Evolutionary conservation across 2,888 invertebrate genomes (phyloP).

Genomic region (Drosophila mercatorum): DNA sequence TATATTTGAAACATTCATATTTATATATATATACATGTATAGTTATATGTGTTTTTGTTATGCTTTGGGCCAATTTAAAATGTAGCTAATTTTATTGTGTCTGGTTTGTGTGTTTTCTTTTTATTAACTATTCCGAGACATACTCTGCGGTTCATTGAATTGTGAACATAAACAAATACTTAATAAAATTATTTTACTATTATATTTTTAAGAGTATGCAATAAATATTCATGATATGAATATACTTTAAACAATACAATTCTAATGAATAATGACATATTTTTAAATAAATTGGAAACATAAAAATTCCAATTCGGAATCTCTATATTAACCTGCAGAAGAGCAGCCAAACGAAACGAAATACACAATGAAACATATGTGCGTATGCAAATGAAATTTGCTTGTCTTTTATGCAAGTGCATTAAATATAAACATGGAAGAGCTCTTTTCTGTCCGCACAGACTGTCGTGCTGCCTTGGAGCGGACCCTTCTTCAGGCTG

Average conservation of each 20-base stretch:
- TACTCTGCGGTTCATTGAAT: background rate
- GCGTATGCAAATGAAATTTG: conserved; percentile 64
- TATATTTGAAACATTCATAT: conserved; percentile 4
- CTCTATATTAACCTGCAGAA: background rate
- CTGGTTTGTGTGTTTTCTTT: background rate
- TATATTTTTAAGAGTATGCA: background rate
- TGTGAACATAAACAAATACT: background rate
- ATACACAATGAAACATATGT: conserved; percentile 20
- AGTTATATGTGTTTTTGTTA: conserved; percentile 8
- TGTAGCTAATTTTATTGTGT: conserved; percentile 39
- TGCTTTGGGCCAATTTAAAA: background rate
- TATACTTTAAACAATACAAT: background rate
- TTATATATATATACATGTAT: background rate
- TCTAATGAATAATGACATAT: background rate
- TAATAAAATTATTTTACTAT: background rate
- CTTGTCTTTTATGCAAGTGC: conserved; percentile 60
- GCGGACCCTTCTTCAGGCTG: conserved; percentile 9
- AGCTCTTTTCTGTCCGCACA: conserved; percentile 28
- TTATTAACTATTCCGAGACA: background rate
- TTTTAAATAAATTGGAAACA: background rate
- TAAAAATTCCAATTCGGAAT: conserved; percentile 1
- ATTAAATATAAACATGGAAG: conserved; percentile 59
- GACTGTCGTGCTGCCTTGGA: background rate
- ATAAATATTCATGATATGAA: too few relatives aligned
- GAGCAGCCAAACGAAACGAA: conserved; percentile 38